A percentile compares a stretch with the other conserved stretches of the same genome.
Evolutionary conservation across 2,888 invertebrate genomes (phyloP).

Genomic region (Eumerus sabulonum): DNA sequence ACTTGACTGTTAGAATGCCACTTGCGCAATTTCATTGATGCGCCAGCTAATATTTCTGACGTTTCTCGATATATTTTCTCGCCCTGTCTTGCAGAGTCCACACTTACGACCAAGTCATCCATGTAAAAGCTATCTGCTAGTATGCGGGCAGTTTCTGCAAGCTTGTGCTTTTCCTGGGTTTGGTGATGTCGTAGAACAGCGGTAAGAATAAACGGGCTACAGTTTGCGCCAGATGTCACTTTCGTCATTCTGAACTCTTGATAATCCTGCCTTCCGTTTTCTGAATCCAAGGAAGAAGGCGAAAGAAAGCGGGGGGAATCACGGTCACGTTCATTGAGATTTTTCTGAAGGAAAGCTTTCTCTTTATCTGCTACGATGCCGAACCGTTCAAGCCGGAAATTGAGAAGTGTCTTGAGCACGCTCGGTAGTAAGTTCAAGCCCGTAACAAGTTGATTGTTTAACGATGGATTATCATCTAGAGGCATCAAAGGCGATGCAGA

Average conservation of each 20-base stretch:
- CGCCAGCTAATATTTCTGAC: not conserved
- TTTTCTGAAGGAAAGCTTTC: not conserved
- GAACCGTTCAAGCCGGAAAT: slow-evolving; percentile 18
- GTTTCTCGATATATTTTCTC: slow-evolving; percentile 1
- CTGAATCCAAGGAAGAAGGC: no score
- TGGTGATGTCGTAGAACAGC: no score
- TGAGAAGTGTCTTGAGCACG: slow-evolving; percentile 20
- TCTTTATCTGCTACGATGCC: slow-evolving; percentile 13
- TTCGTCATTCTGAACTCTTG: no score
- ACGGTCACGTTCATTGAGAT: slow-evolving; percentile 5
- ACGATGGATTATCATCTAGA: not conserved
- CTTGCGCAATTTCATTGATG: slow-evolving; percentile 23
- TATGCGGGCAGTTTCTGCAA: not conserved
- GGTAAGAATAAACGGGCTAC: no score
- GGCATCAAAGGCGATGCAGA: no score
- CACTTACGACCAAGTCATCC: slow-evolving; percentile 32
- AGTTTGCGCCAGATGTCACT: no score
- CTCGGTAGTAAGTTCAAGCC: no score
- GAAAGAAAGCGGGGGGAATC: slow-evolving; percentile 9
- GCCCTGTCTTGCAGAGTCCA: slow-evolving; percentile 5
- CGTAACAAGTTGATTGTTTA: slow-evolving; percentile 27
- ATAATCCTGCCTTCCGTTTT: no score
- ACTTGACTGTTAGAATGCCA: slow-evolving; percentile 22
- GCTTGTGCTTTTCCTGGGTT: no score
- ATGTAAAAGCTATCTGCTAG: slow-evolving; percentile 25